Base-by-base conservation (phyloP, 2,113 vertebrate species). In the Bubo scandiacus region DNA sequence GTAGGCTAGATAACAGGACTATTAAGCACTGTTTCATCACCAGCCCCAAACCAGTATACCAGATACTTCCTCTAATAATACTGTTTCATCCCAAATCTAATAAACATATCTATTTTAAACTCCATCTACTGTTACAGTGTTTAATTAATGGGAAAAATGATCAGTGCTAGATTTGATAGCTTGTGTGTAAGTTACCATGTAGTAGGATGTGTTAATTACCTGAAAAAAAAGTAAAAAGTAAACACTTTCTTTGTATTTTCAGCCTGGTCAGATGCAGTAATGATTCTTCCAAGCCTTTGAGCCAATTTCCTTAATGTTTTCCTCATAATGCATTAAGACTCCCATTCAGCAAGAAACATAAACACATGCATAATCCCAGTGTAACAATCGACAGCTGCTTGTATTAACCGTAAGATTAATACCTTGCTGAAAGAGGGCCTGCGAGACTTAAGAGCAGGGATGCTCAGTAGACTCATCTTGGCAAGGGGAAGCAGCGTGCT, bases 1-100 rank as follows among this genome's bases (percentile, higher is more conserved):
- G 84, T 78, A 92, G 40, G 80, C 80, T 78, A 95, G 97, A 97
- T 97, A 97, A 84, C 82, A 96, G 29, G 49, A 71, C 86, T 94
- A 94, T 95, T 95, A 96, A 79, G 65, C 47, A 34, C 42, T 90
- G 52, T 92, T 95, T 95, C 96, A 63, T 91, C 85, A 94, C 40
- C 74, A 61, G 40, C 65, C 12, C n/a, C 45, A 96, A 96, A 93
- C 43, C 80, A 95, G 87, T 85, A 85, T 34, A 67, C 47, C 77
- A 96, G 73, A 88, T 55, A 93, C 91, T 95, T 95, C 92, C 87
- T 82, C 68, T 78, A 72, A 92, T 95, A 87, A 26, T 58, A 74
- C 54, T 78, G 38, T 72, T 94, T 92, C 11, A 4, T 77, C 66
- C 66, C 58, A 91, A 94, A 62, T 66, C 12, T 68, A 73, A 70